Percentiles rank a stretch among this genome's conserved stretches.
Conservation (phyloP, 2,888 invertebrate genomes). For the Stenodera caucasica region DNA sequence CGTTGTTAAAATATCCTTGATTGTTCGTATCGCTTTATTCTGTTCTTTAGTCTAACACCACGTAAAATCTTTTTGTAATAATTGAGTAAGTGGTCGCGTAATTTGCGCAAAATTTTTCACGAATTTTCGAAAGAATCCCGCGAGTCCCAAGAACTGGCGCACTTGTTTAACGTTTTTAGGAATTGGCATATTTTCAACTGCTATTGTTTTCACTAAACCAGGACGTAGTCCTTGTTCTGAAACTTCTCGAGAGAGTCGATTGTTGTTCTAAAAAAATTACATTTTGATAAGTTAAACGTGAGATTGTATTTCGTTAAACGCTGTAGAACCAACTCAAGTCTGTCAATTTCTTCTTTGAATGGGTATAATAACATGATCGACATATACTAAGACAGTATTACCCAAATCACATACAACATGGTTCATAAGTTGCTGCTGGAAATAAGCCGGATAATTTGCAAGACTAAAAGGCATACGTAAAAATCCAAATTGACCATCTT, state of each 20-base stretch:
- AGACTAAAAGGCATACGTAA: constrained; percentile 24
- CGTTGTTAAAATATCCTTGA: constrained; percentile 14
- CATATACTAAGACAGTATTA: constrained; percentile 23
- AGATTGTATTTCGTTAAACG: constrained; percentile 22
- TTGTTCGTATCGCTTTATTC: constrained; percentile 15
- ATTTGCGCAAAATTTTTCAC: constrained; percentile 25
- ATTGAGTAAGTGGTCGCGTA: constrained; percentile 25
- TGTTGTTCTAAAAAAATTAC: constrained; percentile 27
- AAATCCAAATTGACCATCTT: constrained; percentile 28
- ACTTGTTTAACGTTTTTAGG: constrained; percentile 30
- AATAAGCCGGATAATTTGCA: constrained; percentile 20
- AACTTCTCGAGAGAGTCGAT: constrained; percentile 33
- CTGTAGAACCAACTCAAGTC: constrained; percentile 9
- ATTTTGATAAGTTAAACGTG: constrained; percentile 32
- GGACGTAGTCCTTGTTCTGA: constrained; percentile 30
- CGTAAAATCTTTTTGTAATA: constrained; percentile 18
- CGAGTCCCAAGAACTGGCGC: constrained; percentile 32
- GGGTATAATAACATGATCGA: constrained; percentile 32
- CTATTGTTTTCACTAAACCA: constrained; percentile 27
- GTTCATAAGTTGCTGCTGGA: too few relatives aligned
- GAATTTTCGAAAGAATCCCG: constrained; percentile 32
- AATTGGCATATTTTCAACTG: constrained; percentile 23
- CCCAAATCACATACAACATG: too few relatives aligned
- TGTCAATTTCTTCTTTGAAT: constrained; percentile 21
- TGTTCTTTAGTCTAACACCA: constrained; percentile 27